phyloP scores from a whole-genome alignment of 2,113 vertebrate species.

The Paracanthobrama guichenoti region DNA sequence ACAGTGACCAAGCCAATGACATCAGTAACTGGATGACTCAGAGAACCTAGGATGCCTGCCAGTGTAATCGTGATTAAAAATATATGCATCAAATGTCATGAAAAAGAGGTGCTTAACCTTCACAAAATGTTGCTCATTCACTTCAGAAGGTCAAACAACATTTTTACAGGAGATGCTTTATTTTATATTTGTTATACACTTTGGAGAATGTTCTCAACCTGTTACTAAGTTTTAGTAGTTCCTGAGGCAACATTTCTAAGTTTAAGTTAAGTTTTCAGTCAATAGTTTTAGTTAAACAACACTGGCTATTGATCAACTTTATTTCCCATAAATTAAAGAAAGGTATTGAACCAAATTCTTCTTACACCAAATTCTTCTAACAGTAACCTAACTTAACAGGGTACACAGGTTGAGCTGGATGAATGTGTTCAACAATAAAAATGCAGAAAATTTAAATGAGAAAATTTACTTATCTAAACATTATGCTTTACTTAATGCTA shows the following conservation, averaged over 20 bases:
- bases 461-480: neutral
- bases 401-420: neutral
- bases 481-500: neutral
- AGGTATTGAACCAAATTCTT: neutral
- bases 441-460: neutral
- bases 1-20: conserved; percentile 23
- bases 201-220: neutral
- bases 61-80: neutral
- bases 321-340: neutral
- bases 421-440: neutral
- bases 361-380: neutral
- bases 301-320: neutral
- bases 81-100: neutral
- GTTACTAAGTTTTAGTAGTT: neutral
- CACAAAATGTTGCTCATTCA: neutral
- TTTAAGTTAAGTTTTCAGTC: neutral
- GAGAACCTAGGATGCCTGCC: neutral
- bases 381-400: neutral
- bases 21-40: conserved; percentile 21
- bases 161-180: neutral
- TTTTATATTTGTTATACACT: neutral
- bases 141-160: neutral
- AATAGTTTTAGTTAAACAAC: neutral
- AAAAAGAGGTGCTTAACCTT: neutral
- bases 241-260: neutral